Percentiles rank a stretch among this genome's conserved stretches.
phyloP scores from a whole-genome alignment of 1,140 invertebrate genomes.

The Patella vulgata region DNA sequence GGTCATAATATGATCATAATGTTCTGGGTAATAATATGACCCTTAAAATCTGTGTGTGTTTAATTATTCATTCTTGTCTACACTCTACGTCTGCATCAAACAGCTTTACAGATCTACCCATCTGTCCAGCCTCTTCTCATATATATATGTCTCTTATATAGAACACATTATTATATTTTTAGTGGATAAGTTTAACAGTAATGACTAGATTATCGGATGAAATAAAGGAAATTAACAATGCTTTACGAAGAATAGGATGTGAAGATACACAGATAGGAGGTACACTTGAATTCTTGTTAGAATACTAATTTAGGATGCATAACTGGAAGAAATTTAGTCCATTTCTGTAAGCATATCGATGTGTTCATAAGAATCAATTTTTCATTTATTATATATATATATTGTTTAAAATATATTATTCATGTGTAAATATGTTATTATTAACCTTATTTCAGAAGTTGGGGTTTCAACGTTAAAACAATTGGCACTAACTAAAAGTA shows the following conservation, averaged over 20 bases:
- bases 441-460: conserved; percentile 61
- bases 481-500: conserved; percentile 71
- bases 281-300: conserved; percentile 28
- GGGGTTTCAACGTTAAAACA: conserved; percentile 65
- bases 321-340: background rate
- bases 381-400: background rate
- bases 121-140: too few species aligned
- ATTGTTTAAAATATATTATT: background rate
- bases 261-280: conserved; percentile 78
- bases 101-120: too few species aligned
- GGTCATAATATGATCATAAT: too few species aligned
- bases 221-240: conserved; percentile 76
- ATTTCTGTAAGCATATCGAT: background rate
- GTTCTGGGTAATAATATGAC: too few species aligned
- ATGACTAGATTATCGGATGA: conserved; percentile 76
- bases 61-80: too few species aligned
- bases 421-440: too few species aligned
- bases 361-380: too few species aligned
- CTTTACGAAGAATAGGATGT: conserved; percentile 75
- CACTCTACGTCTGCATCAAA: too few species aligned
- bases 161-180: too few species aligned
- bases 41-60: too few species aligned
- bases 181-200: conserved; percentile 85
- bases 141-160: too few species aligned
- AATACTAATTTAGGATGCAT: background rate